Percentiles rank a stretch among this genome's conserved stretches.
Conservation (phyloP, 2,888 invertebrate genomes). For the Mamestra brassicae region DNA sequence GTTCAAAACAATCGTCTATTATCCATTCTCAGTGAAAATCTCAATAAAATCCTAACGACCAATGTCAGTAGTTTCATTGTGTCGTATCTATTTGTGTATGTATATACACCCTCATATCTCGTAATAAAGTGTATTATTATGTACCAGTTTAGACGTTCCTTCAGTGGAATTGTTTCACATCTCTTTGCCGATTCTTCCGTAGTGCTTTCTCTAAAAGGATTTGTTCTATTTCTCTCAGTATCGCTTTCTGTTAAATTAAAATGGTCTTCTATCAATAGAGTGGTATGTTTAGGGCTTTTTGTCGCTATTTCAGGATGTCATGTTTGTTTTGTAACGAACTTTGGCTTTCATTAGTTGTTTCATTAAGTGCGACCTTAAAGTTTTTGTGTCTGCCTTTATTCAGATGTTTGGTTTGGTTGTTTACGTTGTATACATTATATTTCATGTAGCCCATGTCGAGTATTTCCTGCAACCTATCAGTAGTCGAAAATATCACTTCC, state of each 20-base stretch:
- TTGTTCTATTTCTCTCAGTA: constrained; percentile 34
- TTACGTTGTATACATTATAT: neutral
- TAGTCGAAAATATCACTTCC: neutral
- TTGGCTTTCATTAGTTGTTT: neutral
- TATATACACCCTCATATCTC: constrained; percentile 20
- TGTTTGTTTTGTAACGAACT: neutral
- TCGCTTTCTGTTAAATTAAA: constrained; percentile 36
- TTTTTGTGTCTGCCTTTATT: neutral
- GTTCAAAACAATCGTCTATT: constrained; percentile 18
- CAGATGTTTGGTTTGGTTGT: neutral
- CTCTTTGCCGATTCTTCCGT: constrained; percentile 11
- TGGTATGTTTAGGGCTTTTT: neutral
- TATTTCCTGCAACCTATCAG: neutral
- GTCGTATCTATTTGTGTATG: constrained; percentile 17
- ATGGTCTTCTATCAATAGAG: constrained; percentile 19
- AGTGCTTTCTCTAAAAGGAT: constrained; percentile 34
- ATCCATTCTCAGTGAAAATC: constrained; percentile 5
- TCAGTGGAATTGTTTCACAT: constrained; percentile 27
- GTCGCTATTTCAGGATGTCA: neutral
- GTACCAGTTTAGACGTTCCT: constrained; percentile 8
- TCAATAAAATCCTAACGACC: constrained; percentile 16
- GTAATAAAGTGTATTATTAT: constrained; percentile 39
- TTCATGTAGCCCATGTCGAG: neutral
- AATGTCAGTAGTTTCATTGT: constrained; percentile 11
- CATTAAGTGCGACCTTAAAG: neutral